phyloP scores from a whole-genome alignment of 2,888 invertebrate genomes.

The Drosophila limbata region DNA sequence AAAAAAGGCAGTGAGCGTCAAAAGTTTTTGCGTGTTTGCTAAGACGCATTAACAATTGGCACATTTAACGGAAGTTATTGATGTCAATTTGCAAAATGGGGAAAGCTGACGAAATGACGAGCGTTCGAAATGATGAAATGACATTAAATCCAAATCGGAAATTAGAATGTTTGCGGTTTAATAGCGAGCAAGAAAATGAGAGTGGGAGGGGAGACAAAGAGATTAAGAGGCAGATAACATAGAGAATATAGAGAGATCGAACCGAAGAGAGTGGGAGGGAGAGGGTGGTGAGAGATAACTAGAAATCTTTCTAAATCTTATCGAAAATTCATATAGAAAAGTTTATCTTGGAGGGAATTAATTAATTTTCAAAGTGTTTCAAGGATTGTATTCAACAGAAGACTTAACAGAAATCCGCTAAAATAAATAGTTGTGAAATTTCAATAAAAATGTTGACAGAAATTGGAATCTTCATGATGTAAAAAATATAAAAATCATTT shows the following conservation, averaged over 20 bases:
- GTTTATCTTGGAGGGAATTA: no score
- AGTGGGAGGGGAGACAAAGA: background rate
- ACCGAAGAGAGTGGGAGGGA: background rate
- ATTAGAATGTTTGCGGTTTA: conserved; percentile 16
- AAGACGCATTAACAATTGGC: conserved; percentile 74
- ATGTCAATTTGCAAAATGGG: conserved; percentile 58
- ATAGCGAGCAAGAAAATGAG: background rate
- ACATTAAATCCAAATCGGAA: conserved; percentile 19
- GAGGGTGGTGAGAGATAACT: background rate
- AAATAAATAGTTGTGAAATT: no score
- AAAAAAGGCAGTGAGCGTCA: conserved; percentile 64
- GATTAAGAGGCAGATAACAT: background rate
- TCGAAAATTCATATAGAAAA: no score
- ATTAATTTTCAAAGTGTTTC: background rate
- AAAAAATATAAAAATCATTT: background rate
- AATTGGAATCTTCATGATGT: background rate
- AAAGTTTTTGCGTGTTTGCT: conserved; percentile 47
- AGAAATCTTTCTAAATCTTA: background rate
- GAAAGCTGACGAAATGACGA: conserved; percentile 59
- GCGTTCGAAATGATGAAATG: conserved; percentile 20
- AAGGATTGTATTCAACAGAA: no score
- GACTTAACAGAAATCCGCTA: no score
- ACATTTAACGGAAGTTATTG: conserved; percentile 79
- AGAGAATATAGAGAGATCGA: background rate
- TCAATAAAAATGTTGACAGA: background rate